Conservation (phyloP, 2,888 invertebrate genomes). For the Agrotis ipsilon region DNA sequence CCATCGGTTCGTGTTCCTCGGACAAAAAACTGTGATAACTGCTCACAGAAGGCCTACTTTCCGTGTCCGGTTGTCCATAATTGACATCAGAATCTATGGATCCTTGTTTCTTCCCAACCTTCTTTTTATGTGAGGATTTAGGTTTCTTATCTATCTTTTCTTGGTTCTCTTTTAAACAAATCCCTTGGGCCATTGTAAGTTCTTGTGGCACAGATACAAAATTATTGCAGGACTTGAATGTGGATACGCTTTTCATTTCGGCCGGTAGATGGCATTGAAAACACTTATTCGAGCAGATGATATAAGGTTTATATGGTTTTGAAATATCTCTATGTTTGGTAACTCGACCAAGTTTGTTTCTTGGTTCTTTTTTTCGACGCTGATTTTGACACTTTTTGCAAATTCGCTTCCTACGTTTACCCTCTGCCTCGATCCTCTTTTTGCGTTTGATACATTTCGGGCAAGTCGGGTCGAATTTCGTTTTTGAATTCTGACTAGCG, state of each 20-base stretch:
- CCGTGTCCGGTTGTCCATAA: slow-evolving; percentile 52
- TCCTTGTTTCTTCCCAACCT: slow-evolving; percentile 1
- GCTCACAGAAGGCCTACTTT: slow-evolving; percentile 62
- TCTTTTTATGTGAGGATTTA: not conserved
- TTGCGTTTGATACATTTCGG: slow-evolving; percentile 10
- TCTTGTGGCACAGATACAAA: slow-evolving; percentile 7
- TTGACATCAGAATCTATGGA: slow-evolving; percentile 23
- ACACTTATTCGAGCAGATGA: slow-evolving; percentile 34
- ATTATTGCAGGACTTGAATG: slow-evolving; percentile 22
- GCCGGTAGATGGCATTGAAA: slow-evolving; percentile 42
- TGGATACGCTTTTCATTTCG: slow-evolving; percentile 28
- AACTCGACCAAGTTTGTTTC: not conserved
- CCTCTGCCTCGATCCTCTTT: not conserved
- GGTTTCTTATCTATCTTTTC: not conserved
- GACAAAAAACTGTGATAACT: slow-evolving; percentile 72
- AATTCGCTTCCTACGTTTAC: not conserved
- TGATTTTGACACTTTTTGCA: not conserved
- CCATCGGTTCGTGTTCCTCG: slow-evolving; percentile 76
- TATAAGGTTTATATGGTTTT: not conserved
- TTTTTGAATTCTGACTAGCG: not conserved
- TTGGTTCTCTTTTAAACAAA: not conserved
- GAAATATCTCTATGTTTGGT: not conserved
- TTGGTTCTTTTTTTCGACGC: not conserved
- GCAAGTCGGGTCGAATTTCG: not conserved
- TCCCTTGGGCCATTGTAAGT: not conserved